Evolutionary conservation across 2,888 invertebrate genomes (phyloP).

Genomic region (Invenusta paracnida): DNA sequence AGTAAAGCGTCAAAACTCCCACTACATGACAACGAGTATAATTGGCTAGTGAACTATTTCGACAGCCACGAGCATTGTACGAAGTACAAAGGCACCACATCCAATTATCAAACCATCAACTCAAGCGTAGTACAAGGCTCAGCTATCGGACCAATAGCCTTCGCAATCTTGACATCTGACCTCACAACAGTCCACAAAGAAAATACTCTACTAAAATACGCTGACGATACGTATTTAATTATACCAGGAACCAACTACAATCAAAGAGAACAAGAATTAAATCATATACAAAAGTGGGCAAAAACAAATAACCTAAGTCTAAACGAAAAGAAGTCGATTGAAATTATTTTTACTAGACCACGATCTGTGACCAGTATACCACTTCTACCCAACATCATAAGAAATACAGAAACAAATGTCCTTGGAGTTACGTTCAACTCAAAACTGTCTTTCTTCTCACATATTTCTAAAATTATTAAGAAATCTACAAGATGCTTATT

Average conservation of each 20-base stretch:
- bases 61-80: constrained; percentile 23
- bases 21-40: constrained; percentile 18
- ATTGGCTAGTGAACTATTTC: constrained; percentile 12
- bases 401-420: constrained; percentile 7
- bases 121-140: constrained; percentile 26
- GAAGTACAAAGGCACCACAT: constrained; percentile 26
- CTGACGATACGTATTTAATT: constrained; percentile 10
- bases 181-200: constrained; percentile 16
- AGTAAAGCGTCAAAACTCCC: constrained; percentile 26
- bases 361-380: constrained; percentile 26
- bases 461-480: background rate
- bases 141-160: constrained; percentile 21
- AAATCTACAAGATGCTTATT: background rate
- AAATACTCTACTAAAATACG: constrained; percentile 19
- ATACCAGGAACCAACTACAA: background rate
- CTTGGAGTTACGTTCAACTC: constrained; percentile 28
- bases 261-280: constrained; percentile 28
- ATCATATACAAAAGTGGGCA: constrained; percentile 26
- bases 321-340: constrained; percentile 17
- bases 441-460: constrained; percentile 6
- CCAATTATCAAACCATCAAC: constrained; percentile 26
- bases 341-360: constrained; percentile 29
- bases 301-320: constrained; percentile 9
- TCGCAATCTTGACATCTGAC: constrained; percentile 18
- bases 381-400: constrained; percentile 23